Evolutionary conservation across 1,140 invertebrate genomes (phyloP), one percentile per base, ranked within the genome.

Genomic region (Luehdorfia chinensis): DNA sequence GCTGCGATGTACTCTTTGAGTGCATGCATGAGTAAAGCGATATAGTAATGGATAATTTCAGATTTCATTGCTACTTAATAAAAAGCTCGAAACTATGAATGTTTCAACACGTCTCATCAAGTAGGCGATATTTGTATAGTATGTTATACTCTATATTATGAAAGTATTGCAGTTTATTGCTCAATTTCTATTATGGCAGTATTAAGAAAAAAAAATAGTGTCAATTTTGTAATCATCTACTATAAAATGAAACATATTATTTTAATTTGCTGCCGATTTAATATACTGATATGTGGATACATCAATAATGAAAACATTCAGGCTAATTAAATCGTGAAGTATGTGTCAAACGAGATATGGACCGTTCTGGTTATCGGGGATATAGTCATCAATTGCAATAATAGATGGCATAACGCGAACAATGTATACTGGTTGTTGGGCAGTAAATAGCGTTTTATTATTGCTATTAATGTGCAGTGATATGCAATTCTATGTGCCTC

Each of bases 301-400:
- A 53, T 45, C 49, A 45, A 70, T 79, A 81, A 81, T 73, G 69
- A 59, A 78, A 75, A 84, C 75, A 81, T 80, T 80, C 47, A 78
- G 39, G 28, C 66, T 80, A 80, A 85, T 85, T 85, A 85, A 85
- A 83, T 77, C 75, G 74, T 76, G 55, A 68, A 68, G 79, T 74
- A 83, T 73, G 66, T 78, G 79, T 71, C 69, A 66, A 72, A 67
- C 45, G 60, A 46, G 77, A 79, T 81, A 79, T 66, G 66, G 34
- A 51, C 55, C 75, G 71, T 83, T 78, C 80, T 55, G 64, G 70
- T 75, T 84, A 84, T 84, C 80, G 72, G 19, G 61, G 49, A 74
- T 80, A 84, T 70, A 79, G 76, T 73, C 80, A 79, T 83, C 68
- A 76, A 72, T 85, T 75, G 81, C 74, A 83, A 83, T 85, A 81